Evolutionary conservation across 1,140 invertebrate species (phyloP).

Genomic region (Heliconius hewitsoni): DNA sequence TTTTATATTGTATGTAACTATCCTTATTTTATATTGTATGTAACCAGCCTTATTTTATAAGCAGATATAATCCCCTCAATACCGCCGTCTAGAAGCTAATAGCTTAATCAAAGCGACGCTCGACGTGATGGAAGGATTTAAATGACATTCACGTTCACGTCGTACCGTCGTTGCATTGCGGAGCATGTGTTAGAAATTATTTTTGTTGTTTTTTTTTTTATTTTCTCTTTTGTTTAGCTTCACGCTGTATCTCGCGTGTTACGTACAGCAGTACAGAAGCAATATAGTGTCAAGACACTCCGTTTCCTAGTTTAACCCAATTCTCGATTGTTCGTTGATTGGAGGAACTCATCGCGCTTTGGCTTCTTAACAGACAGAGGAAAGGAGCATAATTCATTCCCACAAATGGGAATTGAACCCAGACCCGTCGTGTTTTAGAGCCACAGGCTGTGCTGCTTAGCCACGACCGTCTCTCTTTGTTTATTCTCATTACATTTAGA

Average conservation of each 20-base stretch:
- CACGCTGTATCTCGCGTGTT: no score
- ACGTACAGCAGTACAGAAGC: no score
- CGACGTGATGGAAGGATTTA: conserved; percentile 13
- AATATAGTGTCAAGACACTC: background rate
- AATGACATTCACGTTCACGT: conserved; percentile 4
- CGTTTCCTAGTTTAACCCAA: background rate
- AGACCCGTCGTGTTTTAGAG: no score
- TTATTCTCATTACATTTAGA: no score
- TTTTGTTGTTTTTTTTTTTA: background rate
- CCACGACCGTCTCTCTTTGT: no score
- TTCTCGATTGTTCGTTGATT: no score
- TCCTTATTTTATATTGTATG: background rate
- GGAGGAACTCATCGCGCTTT: no score
- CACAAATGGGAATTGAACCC: no score
- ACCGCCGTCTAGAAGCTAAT: conserved; percentile 11
- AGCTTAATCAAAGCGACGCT: conserved; percentile 3
- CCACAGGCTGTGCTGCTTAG: no score
- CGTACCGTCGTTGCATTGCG: background rate
- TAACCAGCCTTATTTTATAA: background rate
- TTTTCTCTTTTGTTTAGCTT: no score
- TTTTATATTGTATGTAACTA: background rate
- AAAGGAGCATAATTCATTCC: no score
- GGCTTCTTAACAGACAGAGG: no score
- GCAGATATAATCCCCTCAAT: conserved; percentile 3
- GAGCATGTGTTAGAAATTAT: background rate